Conservation (phyloP, 1,140 invertebrate genomes). For the Heterodera schachtii region DNA sequence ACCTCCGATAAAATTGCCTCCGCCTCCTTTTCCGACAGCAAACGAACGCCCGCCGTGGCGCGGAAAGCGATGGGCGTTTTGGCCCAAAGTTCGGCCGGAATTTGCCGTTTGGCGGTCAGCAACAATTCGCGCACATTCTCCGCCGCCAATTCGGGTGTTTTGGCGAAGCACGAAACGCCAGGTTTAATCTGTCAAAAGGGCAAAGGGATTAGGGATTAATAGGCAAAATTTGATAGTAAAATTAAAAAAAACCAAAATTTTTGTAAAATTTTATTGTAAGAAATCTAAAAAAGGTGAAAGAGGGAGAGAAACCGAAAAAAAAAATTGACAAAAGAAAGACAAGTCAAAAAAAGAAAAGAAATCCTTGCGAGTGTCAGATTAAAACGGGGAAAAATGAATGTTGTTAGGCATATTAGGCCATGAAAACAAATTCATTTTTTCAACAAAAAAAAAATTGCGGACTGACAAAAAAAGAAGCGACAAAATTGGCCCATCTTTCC, state of each 20-base stretch:
- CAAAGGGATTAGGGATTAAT: too few relatives aligned
- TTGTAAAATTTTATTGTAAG: too few relatives aligned
- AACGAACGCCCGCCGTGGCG: constrained; percentile 83
- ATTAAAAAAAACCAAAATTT: too few relatives aligned
- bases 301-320: not conserved
- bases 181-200: constrained; percentile 71
- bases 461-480: too few relatives aligned
- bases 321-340: not conserved
- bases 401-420: too few relatives aligned
- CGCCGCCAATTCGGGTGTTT: constrained; percentile 78
- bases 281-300: too few relatives aligned
- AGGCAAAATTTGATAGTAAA: too few relatives aligned
- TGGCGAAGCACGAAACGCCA: constrained; percentile 82
- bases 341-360: too few relatives aligned
- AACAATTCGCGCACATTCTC: constrained; percentile 76
- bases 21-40: constrained; percentile 78
- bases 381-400: too few relatives aligned
- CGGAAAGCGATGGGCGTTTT: constrained; percentile 78
- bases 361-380: too few relatives aligned
- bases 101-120: constrained; percentile 76
- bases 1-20: constrained; percentile 75
- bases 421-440: too few relatives aligned
- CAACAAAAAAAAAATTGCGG: too few relatives aligned
- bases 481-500: not conserved
- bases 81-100: constrained; percentile 76